These are phyloP conservation scores for Coelopa frigida DNA, from an alignment of 1,140 invertebrate genomes.

Conservation along the genomic window DNA sequence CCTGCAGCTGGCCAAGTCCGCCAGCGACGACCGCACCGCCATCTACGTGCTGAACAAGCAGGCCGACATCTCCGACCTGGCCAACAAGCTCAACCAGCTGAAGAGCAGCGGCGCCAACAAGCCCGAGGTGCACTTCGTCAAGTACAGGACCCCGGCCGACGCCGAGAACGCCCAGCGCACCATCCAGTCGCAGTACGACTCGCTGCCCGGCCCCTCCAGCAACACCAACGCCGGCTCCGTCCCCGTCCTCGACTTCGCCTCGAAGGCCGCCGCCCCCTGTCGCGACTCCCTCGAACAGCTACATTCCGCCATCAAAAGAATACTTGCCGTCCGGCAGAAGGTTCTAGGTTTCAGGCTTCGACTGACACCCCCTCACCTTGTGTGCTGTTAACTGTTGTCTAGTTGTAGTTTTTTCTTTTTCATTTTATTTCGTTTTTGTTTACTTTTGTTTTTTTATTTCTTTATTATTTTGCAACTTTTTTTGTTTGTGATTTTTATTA, in stretches of 20 bases:
- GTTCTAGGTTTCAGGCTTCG: constrained; percentile 10
- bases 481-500: too few relatives aligned
- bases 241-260: constrained; percentile 27
- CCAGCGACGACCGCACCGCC: constrained; percentile 71
- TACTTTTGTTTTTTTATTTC: too few relatives aligned
- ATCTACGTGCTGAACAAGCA: constrained; percentile 77
- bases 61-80: constrained; percentile 26
- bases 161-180: constrained; percentile 34
- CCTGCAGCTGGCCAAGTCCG: constrained; percentile 54
- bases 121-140: constrained; percentile 66
- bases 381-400: constrained; percentile 5
- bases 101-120: constrained; percentile 40
- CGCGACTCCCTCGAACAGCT: constrained; percentile 8
- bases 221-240: constrained; percentile 25
- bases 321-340: constrained; percentile 31
- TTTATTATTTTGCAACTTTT: too few relatives aligned
- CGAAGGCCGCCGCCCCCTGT: constrained; percentile 11
- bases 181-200: constrained; percentile 34
- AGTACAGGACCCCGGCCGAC: constrained; percentile 59
- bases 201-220: constrained; percentile 24
- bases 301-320: constrained; percentile 21
- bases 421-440: too few relatives aligned
- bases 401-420: constrained; percentile 11
- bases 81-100: constrained; percentile 24
- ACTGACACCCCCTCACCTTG: not conserved